Evolutionary conservation across 2,888 invertebrate genomes (phyloP).

Genomic region (Ashinkailepas kermadecensis): DNA sequence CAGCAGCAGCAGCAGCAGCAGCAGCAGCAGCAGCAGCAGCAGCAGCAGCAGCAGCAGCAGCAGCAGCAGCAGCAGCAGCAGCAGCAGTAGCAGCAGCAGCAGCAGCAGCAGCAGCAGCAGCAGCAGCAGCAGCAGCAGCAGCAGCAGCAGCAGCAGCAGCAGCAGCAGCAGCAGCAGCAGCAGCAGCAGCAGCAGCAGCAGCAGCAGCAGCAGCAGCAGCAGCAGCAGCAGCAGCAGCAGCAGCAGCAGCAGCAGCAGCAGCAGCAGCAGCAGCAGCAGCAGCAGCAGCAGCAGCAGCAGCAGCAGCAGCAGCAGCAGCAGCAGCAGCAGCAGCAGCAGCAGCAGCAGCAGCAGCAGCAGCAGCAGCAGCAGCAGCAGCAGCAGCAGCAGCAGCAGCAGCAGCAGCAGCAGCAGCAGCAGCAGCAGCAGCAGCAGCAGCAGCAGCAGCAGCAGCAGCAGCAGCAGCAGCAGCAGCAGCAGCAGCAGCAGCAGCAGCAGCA

Average conservation of each 20-base stretch:
- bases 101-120: slow-evolving; percentile 8
- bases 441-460: slow-evolving; percentile 10
- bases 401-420: neutral
- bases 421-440: neutral
- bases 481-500: neutral
- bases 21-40: neutral
- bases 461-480: slow-evolving; percentile 18
- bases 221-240: slow-evolving; percentile 13
- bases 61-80: neutral
- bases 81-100: slow-evolving; percentile 17
- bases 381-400: neutral
- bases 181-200: neutral
- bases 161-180: slow-evolving; percentile 16
- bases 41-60: neutral
- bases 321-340: neutral
- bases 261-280: neutral
- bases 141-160: neutral
- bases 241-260: neutral
- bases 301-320: neutral
- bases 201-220: neutral
- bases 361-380: neutral
- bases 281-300: slow-evolving; percentile 8
- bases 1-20: neutral
- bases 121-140: slow-evolving; percentile 1
- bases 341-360: neutral